These are phyloP conservation scores for Alouatta palliata DNA, from an alignment of 2,113 vertebrate species.

Conservation along the genomic window DNA sequence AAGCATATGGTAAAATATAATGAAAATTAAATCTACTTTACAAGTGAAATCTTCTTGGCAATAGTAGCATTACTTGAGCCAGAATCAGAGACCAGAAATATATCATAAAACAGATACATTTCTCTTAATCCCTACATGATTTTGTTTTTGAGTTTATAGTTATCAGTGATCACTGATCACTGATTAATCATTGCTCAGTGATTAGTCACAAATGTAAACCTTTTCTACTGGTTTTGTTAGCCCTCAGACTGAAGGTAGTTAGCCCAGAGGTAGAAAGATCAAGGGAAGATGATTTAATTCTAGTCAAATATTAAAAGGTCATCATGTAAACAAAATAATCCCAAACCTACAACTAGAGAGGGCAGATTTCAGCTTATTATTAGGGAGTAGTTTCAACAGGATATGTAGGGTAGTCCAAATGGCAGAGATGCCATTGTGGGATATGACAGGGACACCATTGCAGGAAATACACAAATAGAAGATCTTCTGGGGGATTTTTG, in stretches of 20 bases:
- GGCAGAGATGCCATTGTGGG: not conserved
- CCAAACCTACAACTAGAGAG: not conserved
- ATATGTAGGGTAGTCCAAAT: not conserved
- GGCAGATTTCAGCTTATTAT: not conserved
- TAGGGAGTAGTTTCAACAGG: not conserved
- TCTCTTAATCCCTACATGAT: constrained; percentile 5
- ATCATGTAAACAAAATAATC: not conserved
- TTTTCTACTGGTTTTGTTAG: constrained; percentile 6
- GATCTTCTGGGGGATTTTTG: constrained; percentile 38
- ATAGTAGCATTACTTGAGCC: not conserved
- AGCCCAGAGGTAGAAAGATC: not conserved
- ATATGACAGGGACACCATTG: not conserved
- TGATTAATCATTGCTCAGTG: not conserved
- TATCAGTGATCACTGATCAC: not conserved
- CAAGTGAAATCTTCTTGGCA: constrained; percentile 11
- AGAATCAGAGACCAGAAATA: not conserved
- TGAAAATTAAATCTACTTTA: constrained; percentile 20
- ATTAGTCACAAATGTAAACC: not conserved
- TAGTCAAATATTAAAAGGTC: constrained; percentile 12
- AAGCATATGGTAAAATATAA: constrained; percentile 35
- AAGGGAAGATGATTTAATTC: constrained; percentile 5
- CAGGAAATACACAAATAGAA: not conserved
- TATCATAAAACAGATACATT: not conserved
- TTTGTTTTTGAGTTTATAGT: constrained; percentile 43
- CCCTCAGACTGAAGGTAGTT: not conserved